Base-by-base conservation (phyloP, 2,888 invertebrate species). In the Thecophora atra region DNA sequence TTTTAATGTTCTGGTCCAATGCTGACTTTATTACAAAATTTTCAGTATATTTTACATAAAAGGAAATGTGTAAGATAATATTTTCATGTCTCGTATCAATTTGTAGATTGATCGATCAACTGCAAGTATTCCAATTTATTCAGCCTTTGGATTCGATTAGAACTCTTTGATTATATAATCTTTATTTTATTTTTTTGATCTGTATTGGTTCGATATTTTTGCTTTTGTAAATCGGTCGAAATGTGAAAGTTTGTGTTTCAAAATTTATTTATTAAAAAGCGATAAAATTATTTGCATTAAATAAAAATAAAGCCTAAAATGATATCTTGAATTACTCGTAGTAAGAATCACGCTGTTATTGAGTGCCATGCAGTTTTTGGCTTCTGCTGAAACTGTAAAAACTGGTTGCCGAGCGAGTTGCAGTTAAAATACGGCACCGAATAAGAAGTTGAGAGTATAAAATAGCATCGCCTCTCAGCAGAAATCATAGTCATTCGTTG, bases 301-400 rank as follows among this genome's bases (percentile, higher is more conserved):
- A 47, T 47, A 47, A 37, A 37, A 37, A 37, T 37, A 37, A 37
- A 37, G 37, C 37, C 37, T 11, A 37, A 37, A 2, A 5, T 47
- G 2, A n/a, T 15, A n/a, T 47, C 15, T n/a, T n/a, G 47, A 47
- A 47, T 47, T 47, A 47, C 15, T 47, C n/a, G 17, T 47, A 47
- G n/a, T 47, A 1, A 37, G 37, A n/a, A 47, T 11, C 6, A 47
- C 47, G 47, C 47, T 47, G 47, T n/a, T n/a, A 17, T 47, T 47
- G 47, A 6, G n/a, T 47, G 47, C 4, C 47, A 17, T 47, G 47
- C 47, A 47, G 11, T 47, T 47, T 47, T 37, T 11, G 37, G 37
- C 47, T 47, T 47, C 47, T 47, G n/a, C 11, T 47, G 47, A 47
- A 47, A 47, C 47, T 47, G 47, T 47, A 47, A 47, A 47, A 47